Conservation (phyloP, 2,888 invertebrate species). For the Lacanobia oleracea region DNA sequence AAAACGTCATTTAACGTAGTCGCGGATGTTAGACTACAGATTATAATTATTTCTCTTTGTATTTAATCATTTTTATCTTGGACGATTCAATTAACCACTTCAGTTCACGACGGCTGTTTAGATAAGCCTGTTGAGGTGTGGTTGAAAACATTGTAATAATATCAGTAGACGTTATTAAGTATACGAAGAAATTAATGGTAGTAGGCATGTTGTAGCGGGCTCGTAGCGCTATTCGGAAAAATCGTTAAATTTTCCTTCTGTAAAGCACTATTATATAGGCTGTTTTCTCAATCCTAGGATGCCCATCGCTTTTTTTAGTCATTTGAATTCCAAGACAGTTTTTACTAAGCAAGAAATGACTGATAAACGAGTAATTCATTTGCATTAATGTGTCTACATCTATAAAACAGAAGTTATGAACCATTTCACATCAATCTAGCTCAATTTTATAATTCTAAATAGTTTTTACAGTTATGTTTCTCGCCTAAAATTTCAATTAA, state of each 20-base stretch:
- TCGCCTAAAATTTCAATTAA: constrained; percentile 27
- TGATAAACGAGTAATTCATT: background rate
- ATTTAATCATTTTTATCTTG: constrained; percentile 8
- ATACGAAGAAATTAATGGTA: background rate
- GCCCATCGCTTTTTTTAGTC: background rate
- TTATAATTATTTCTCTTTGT: constrained; percentile 40
- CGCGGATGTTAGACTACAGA: constrained; percentile 36
- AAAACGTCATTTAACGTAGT: constrained; percentile 63
- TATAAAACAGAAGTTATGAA: constrained; percentile 35
- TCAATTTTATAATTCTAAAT: constrained; percentile 38
- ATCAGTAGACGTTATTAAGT: background rate
- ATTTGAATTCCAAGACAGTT: constrained; percentile 1
- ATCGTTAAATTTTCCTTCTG: no score
- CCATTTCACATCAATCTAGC: constrained; percentile 36
- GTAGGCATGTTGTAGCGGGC: background rate
- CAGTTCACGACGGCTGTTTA: constrained; percentile 1
- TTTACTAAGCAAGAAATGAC: background rate
- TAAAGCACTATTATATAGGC: background rate
- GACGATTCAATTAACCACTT: constrained; percentile 38
- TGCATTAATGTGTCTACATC: constrained; percentile 11
- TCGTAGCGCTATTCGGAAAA: no score
- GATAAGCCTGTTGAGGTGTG: background rate
- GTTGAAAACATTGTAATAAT: constrained; percentile 1
- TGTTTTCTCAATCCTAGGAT: background rate
- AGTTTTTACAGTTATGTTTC: constrained; percentile 29